A percentile compares a stretch with the other conserved stretches of the same genome.
Conservation (phyloP, 2,797 vertebrate species). For the Hapalemur alaotrensis region DNA sequence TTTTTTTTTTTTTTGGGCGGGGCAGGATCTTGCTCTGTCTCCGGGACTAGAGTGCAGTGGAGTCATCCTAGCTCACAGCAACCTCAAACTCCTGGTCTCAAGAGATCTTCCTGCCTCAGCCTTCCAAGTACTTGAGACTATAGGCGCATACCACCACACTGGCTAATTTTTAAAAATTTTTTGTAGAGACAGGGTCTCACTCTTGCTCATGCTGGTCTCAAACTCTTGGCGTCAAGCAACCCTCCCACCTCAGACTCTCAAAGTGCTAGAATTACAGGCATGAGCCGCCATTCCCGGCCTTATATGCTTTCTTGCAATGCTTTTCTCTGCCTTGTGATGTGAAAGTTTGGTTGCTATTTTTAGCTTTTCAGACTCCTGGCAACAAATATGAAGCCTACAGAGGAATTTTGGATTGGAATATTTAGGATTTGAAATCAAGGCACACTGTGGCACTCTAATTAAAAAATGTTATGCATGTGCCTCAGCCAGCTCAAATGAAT, state of each 20-base stretch:
- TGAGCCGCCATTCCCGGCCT: neutral
- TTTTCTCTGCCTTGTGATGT: neutral
- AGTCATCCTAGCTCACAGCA: neutral
- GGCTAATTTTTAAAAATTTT: neutral
- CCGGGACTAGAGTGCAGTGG: neutral
- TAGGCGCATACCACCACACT: neutral
- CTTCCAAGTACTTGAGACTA: neutral
- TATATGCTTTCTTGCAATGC: neutral
- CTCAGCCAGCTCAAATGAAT: neutral
- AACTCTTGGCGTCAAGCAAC: neutral
- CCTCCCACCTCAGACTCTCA: neutral
- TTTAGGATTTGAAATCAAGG: constrained; percentile 47
- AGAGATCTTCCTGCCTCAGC: neutral
- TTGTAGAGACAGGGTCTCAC: neutral
- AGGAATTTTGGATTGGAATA: constrained; percentile 29
- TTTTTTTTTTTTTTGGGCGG: neutral
- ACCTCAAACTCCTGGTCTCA: neutral
- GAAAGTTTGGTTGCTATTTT: constrained; percentile 59
- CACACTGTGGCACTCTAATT: constrained; percentile 37
- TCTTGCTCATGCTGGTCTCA: neutral
- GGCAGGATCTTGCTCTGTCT: neutral
- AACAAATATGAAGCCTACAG: neutral
- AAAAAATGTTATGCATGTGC: neutral
- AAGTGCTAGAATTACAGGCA: neutral
- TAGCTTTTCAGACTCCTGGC: constrained; percentile 50